These are phyloP conservation scores for Apocrypta bakeri DNA, from an alignment of 1,140 invertebrate species.

Conservation along the genomic window DNA sequence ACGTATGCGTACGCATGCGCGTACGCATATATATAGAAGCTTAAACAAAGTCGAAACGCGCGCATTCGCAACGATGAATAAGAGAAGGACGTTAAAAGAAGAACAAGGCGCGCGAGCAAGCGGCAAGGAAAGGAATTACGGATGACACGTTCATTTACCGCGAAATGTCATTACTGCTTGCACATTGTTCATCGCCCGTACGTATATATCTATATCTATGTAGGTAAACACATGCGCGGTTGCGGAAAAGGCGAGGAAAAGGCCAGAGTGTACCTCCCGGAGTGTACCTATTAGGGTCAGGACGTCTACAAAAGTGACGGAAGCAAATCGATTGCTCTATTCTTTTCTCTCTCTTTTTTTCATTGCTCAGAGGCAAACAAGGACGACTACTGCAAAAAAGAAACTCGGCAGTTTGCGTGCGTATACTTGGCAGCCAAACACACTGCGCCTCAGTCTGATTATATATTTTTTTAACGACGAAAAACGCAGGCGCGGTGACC, in stretches of 20 bases:
- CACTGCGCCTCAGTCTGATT: too few relatives aligned
- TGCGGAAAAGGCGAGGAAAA: not conserved
- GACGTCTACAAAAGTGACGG: slow-evolving; percentile 59
- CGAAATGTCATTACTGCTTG: not conserved
- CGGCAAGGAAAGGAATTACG: not conserved
- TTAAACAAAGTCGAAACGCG: not conserved
- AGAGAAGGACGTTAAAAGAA: slow-evolving; percentile 13
- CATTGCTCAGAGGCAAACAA: not conserved
- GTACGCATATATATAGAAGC: not conserved
- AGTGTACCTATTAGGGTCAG: slow-evolving; percentile 59
- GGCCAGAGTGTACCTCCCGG: slow-evolving; percentile 1
- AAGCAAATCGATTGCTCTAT: slow-evolving; percentile 54
- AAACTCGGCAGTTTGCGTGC: not conserved
- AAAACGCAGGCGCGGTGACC: too few relatives aligned
- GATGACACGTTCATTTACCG: slow-evolving; percentile 46
- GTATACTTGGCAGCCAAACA: too few relatives aligned
- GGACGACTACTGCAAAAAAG: not conserved
- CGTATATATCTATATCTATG: not conserved
- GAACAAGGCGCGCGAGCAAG: not conserved
- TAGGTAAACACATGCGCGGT: not conserved
- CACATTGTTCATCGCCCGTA: slow-evolving; percentile 18
- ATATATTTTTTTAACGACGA: too few relatives aligned
- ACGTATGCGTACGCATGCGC: not conserved
- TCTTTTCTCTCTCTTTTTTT: slow-evolving; percentile 38
- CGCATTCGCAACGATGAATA: not conserved